These are phyloP conservation scores for Microplitis demolitor DNA, from an alignment of 1,140 invertebrate genomes.

Conservation along the genomic window DNA sequence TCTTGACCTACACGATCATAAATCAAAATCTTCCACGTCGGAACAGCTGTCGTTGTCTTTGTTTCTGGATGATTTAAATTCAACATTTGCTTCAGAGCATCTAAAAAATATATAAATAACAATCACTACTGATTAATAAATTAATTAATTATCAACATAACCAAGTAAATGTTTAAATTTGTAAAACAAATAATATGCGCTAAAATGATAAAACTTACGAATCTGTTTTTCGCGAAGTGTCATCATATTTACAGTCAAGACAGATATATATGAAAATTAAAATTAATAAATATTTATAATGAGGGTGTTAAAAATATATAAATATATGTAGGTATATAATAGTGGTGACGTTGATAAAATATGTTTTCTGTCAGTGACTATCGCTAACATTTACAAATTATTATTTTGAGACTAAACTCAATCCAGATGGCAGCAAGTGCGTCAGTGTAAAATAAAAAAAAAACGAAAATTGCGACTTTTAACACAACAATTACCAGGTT, in stretches of 20 bases:
- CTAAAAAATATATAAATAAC: slow-evolving; percentile 56
- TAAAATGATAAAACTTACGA: slow-evolving; percentile 24
- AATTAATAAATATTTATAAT: neutral
- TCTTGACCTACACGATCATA: slow-evolving; percentile 97
- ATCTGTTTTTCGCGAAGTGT: slow-evolving; percentile 75
- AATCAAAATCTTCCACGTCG: slow-evolving; percentile 94
- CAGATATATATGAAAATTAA: neutral
- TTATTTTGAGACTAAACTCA: neutral
- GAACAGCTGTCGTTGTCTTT: slow-evolving; percentile 78
- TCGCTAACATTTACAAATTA: neutral
- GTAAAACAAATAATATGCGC: slow-evolving; percentile 7
- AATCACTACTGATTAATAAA: neutral
- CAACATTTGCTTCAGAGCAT: slow-evolving; percentile 90
- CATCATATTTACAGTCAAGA: slow-evolving; percentile 61
- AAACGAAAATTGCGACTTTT: no score
- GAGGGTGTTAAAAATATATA: neutral
- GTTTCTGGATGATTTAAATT: slow-evolving; percentile 85
- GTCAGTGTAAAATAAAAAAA: no score
- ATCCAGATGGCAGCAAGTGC: no score
- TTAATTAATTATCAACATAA: slow-evolving; percentile 23
- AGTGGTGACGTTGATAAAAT: slow-evolving; percentile 1
- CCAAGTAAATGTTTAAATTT: slow-evolving; percentile 10
- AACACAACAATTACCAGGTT: no score
- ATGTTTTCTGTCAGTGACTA: slow-evolving; percentile 4
- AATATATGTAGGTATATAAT: no score